phyloP scores from a whole-genome alignment of 2,113 vertebrate genomes.

The Myodes glareolus region DNA sequence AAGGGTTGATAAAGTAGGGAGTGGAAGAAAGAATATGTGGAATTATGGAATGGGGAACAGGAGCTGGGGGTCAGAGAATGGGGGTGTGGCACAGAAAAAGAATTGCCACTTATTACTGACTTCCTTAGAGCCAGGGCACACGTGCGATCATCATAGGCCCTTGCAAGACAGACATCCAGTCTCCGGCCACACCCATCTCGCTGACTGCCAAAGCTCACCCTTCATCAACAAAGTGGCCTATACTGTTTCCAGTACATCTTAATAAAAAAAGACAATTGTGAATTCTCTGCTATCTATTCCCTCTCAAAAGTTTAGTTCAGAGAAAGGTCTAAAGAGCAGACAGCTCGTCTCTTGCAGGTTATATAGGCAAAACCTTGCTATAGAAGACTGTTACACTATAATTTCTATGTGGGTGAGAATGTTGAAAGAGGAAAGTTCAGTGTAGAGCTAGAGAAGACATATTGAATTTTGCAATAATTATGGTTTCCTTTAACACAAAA shows the following conservation, averaged over 20 bases:
- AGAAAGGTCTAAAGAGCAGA: slow-evolving; percentile 26
- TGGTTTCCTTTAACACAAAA: slow-evolving; percentile 37
- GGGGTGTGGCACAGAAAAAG: neutral
- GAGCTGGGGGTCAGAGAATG: neutral
- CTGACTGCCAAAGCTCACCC: neutral
- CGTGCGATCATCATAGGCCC: neutral
- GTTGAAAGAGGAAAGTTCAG: neutral
- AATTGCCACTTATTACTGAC: neutral
- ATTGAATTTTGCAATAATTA: slow-evolving; percentile 1
- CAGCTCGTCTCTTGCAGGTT: neutral
- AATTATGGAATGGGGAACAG: neutral
- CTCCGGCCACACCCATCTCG: neutral
- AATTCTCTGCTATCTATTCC: slow-evolving; percentile 12
- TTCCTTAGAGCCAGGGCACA: neutral
- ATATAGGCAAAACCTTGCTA: neutral
- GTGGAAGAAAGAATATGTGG: neutral
- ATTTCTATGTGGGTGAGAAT: neutral
- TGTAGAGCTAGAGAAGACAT: slow-evolving; percentile 26
- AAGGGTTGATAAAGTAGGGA: neutral
- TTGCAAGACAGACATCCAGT: neutral
- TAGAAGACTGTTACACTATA: neutral
- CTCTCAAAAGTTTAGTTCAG: slow-evolving; percentile 30
- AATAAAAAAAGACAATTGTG: slow-evolving; percentile 33
- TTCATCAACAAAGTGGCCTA: neutral
- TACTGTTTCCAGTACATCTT: neutral